phyloP scores from a whole-genome alignment of 1,140 invertebrate genomes.

The Orius laevigatus region DNA sequence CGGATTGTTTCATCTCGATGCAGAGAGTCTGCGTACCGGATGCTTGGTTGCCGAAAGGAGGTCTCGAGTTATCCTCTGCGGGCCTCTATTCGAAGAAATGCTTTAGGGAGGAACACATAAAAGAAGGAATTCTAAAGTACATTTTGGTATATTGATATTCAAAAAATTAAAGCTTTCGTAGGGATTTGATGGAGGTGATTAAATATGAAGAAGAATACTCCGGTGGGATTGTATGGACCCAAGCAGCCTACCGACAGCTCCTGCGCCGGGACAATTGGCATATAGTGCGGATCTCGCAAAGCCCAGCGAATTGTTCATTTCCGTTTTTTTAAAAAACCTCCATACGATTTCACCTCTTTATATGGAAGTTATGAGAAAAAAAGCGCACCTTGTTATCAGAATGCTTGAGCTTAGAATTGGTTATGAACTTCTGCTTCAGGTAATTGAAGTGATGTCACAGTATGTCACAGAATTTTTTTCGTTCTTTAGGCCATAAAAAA shows the following conservation, averaged over 20 bases:
- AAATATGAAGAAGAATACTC: conserved; percentile 87
- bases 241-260: conserved; percentile 60
- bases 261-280: conserved; percentile 38
- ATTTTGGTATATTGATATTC: background rate
- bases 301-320: conserved; percentile 56
- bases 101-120: conserved; percentile 98
- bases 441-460: too few relatives aligned
- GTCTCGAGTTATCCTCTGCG: conserved; percentile 81
- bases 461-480: too few relatives aligned
- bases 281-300: conserved; percentile 25
- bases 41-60: conserved; percentile 87
- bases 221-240: conserved; percentile 87
- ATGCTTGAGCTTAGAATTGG: conserved; percentile 96
- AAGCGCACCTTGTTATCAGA: conserved; percentile 82
- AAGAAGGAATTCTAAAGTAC: conserved; percentile 60
- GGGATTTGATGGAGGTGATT: conserved; percentile 61
- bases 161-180: conserved; percentile 26
- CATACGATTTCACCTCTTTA: conserved; percentile 89
- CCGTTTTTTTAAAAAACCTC: conserved; percentile 73
- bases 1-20: conserved; percentile 94
- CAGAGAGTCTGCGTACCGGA: conserved; percentile 94
- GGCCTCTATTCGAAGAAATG: conserved; percentile 89
- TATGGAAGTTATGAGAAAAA: conserved; percentile 77
- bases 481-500: too few relatives aligned
- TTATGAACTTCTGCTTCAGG: conserved; percentile 82